Evolutionary conservation across 2,797 vertebrate genomes (phyloP), one percentile per base, ranked within the genome.

Genomic region (Notoglanidium macrostoma): DNA sequence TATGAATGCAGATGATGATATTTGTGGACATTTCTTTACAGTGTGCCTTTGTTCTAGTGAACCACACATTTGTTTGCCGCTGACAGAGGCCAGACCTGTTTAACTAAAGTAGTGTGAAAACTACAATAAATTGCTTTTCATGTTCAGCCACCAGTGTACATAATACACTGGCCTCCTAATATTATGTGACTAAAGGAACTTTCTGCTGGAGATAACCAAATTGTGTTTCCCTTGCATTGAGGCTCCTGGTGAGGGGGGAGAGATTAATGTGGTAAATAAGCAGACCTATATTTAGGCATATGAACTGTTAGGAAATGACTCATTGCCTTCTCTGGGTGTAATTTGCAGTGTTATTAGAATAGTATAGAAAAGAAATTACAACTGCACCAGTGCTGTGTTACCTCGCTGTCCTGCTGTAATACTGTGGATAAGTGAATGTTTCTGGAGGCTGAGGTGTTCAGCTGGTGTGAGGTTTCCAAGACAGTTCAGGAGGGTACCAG

Each of bases 201-300:
- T 93, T 94, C 92, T 93, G 94, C 92, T 90, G 90, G 89, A 93
- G 94, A 94, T 95, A 95, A 96, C 94, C 93, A 90, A 91, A 94
- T 95, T 94, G 92, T 90, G 90, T 87, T 88, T 86, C 89, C 82
- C 90, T 90, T 91, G 92, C 93, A 92, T 91, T 86, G 92, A 91
- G 92, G 93, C 93, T 94, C 93, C 17, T 68, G 90, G 91, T 88
- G 85, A 90, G 72, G 61, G 26, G 86, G 32, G 86, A 87, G 85
- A 95, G 94, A 95, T 95, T 90, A 95, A 95, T 95, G 95, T 90
- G 83, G 92, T 94, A 94, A 94, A 96, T 95, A 95, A 95, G 91
- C 92, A 82, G 85, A 61, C 88, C 92, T 95, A 94, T 95, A 95
- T 95, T 95, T 95, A 95, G 93, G 73, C 85, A 87, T 87, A 81